These are phyloP conservation scores for Cyanocitta stelleri DNA, from an alignment of 2,113 vertebrate genomes.

Conservation along the genomic window DNA sequence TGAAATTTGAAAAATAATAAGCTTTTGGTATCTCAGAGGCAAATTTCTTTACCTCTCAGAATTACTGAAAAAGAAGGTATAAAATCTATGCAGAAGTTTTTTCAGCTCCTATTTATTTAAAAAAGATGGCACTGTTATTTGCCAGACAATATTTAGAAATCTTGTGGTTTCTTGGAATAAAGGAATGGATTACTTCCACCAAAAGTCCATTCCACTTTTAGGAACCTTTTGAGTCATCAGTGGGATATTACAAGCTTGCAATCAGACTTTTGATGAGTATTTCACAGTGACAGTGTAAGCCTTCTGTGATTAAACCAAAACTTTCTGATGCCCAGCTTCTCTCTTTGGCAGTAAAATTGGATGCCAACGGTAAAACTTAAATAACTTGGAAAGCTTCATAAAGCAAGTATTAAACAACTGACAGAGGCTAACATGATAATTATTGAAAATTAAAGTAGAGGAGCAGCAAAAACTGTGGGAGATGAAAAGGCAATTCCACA, in stretches of 20 bases:
- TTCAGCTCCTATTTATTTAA: neutral
- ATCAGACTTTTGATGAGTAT: constrained; percentile 9
- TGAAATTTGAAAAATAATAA: neutral
- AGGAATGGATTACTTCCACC: neutral
- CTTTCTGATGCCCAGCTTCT: constrained; percentile 15
- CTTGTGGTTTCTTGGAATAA: neutral
- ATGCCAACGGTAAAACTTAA: constrained; percentile 48
- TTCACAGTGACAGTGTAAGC: constrained; percentile 48
- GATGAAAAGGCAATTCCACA: constrained; percentile 1
- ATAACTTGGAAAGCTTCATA: constrained; percentile 46
- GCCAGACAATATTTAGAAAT: neutral
- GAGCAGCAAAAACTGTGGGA: neutral
- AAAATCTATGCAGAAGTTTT: neutral
- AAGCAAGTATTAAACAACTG: constrained; percentile 14
- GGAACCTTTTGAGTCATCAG: neutral
- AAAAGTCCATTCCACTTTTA: neutral
- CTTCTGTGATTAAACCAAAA: constrained; percentile 3
- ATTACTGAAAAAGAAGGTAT: neutral
- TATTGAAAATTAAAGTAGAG: constrained; percentile 7
- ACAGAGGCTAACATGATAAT: constrained; percentile 26
- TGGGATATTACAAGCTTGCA: neutral
- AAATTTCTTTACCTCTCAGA: neutral
- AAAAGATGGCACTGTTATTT: neutral
- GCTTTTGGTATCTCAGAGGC: neutral
- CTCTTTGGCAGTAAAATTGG: constrained; percentile 43